Evolutionary conservation across 2,113 vertebrate genomes (phyloP), one percentile per base, ranked within the genome.

Genomic region (Varanus komodoensis): DNA sequence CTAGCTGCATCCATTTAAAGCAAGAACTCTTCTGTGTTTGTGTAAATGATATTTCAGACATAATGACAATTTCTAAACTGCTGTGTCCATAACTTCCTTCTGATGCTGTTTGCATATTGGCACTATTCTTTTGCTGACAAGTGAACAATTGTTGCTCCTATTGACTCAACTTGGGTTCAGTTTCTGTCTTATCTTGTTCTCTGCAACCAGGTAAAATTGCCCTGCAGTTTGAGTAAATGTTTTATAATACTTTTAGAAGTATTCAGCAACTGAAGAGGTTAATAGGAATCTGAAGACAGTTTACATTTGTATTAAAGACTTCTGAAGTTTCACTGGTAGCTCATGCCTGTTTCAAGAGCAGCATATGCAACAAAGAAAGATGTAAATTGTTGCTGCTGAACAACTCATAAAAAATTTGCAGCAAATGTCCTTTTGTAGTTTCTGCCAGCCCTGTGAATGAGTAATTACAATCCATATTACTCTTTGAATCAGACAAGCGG

Each of bases 51-150:
- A 93, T 89, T 80, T 86, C 67, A 6, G 14, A 61, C 7, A n/a
- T 17, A 6, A 4, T 84, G 71, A 71, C 89, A 0, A 29, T 84
- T 48, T 82, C n/a, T 0, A 0, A 74, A 89, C 86, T 81, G 44
- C 69, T 17, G 82, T 91, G 50, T 0, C 52, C 93, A 89, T 92
- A 88, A 38, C 69, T 15, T 91, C 79, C 88, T 74, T 85, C 87
- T 84, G 50, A 17, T 75, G 15, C 89, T 50, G 34, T 52, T 54
- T 54, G 0, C 19, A 11, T 34, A 68, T 71, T 85, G 79, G 38
- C 44, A 84, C n/a, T 38, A 57, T 89, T 75, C 52, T 61, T 75
- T 83, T 75, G 4, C 21, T 2, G 88, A 92, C 32, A 0, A 15
- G 15, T 44, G 89, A 67, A 71, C 50, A 67, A 77, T 67, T 50